Evolutionary conservation across 1,140 invertebrate species (phyloP), one percentile per base, ranked within the genome.

Genomic region (Drosophila subobscura): DNA sequence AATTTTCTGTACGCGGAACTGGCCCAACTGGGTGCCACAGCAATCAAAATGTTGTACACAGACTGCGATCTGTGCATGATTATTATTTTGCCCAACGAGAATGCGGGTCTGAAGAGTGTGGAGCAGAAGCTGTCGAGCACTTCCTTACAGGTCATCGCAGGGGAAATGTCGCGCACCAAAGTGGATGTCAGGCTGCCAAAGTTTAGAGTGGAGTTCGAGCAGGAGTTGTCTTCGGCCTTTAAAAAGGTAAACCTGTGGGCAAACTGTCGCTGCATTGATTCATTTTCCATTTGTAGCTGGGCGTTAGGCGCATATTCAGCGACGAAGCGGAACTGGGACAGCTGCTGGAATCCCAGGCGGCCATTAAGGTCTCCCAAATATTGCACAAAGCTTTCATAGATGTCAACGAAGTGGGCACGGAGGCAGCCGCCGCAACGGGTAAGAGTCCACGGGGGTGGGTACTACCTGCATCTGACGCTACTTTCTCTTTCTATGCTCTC

Each of bases 201-300:
- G 83, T 96, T 97, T 76, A 95, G 94, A 80, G 91, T 95, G 14
- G 95, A 96, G 85, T 91, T 93, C 8, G 92, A 90, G 0, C 89
- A 94, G 12, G 90, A 95, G 56, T 81, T 96, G 12, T 79, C 72
- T 5, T 81, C 93, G 80, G 93, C 95, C 0, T 85, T 77, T 4
- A 47, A 71, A 14, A 84, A 77, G 84, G 66, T 63, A 74, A 80
- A 56, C 3, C 8, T 37, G 33, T 37, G 10, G 10, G 10, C 4
- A 37, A 37, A 6, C 10, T 46, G 6, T 29, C 1, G 1, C 16
- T 1, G 10, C 16, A 20, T 1, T 22, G 6, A 3, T 25, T 16
- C 8, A 23, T 3, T 53, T 47, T 45, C 16, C 16, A 51, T 45
- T 89, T 89, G 23, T 25, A 94, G 92, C 50, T 95, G 42, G 93